Conservation (phyloP, 2,797 vertebrate species). For the Siniperca scherzeri region DNA sequence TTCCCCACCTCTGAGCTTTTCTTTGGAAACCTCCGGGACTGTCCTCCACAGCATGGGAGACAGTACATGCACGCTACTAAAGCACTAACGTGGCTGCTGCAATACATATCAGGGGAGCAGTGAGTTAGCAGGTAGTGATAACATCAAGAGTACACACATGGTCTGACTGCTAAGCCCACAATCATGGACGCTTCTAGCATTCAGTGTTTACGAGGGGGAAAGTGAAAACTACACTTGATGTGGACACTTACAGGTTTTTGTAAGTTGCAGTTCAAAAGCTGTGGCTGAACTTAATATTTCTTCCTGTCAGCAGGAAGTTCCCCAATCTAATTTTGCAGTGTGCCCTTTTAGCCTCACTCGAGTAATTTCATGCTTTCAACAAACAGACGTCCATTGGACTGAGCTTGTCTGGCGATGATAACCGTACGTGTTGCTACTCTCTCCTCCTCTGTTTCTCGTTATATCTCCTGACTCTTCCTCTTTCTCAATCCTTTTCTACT, state of each 20-base stretch:
- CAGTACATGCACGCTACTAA: too few species aligned
- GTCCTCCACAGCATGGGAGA: too few species aligned
- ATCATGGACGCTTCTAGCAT: neutral
- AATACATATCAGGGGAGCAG: too few species aligned
- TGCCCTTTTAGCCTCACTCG: conserved; percentile 14
- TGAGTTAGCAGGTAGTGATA: neutral
- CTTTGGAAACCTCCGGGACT: too few species aligned
- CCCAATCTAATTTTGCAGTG: conserved; percentile 26
- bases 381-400: conserved; percentile 7
- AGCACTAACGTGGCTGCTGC: too few species aligned
- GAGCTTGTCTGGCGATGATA: conserved; percentile 25
- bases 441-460: neutral
- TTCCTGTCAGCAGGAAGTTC: conserved; percentile 25
- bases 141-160: neutral
- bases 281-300: conserved; percentile 5
- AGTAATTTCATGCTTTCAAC: conserved; percentile 47
- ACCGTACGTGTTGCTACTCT: neutral
- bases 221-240: neutral
- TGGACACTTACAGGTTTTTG: neutral
- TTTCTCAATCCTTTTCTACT: neutral
- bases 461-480: neutral
- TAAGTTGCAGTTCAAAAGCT: neutral
- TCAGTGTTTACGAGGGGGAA: neutral
- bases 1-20: neutral
- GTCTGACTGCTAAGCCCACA: neutral